Evolutionary conservation across 2,113 vertebrate species (phyloP).

Genomic region (Bubo bubo): DNA sequence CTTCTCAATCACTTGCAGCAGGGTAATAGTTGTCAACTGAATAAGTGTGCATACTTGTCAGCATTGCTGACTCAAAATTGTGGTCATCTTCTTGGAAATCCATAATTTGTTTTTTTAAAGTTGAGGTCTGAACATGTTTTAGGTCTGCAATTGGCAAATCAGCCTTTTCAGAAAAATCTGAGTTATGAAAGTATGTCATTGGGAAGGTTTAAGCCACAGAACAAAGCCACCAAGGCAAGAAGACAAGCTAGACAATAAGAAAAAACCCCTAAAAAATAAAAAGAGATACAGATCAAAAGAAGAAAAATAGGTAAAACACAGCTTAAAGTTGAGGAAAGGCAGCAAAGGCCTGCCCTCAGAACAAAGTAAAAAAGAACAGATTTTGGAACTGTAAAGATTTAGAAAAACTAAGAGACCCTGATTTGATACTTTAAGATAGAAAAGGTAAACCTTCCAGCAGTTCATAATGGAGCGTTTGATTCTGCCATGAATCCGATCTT

Average conservation of each 20-base stretch:
- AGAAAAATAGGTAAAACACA: not conserved
- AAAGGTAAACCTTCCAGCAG: not conserved
- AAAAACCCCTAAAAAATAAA: too few species aligned
- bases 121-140: not conserved
- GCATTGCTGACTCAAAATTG: not conserved
- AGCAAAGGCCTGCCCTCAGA: not conserved
- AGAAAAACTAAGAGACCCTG: not conserved
- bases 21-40: not conserved
- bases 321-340: not conserved
- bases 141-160: not conserved
- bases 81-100: fast-evolving
- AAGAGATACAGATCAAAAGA: not conserved
- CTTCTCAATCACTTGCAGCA: not conserved
- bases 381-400: not conserved
- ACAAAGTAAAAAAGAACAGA: not conserved
- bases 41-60: not conserved
- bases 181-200: not conserved
- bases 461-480: not conserved
- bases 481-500: not conserved
- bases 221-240: not conserved
- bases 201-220: not conserved
- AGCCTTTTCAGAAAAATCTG: not conserved
- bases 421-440: not conserved
- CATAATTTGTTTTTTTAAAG: not conserved
- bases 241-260: not conserved